These are phyloP conservation scores for Sycophila sp. DNA, from an alignment of 1,140 invertebrate genomes.

Conservation along the genomic window DNA sequence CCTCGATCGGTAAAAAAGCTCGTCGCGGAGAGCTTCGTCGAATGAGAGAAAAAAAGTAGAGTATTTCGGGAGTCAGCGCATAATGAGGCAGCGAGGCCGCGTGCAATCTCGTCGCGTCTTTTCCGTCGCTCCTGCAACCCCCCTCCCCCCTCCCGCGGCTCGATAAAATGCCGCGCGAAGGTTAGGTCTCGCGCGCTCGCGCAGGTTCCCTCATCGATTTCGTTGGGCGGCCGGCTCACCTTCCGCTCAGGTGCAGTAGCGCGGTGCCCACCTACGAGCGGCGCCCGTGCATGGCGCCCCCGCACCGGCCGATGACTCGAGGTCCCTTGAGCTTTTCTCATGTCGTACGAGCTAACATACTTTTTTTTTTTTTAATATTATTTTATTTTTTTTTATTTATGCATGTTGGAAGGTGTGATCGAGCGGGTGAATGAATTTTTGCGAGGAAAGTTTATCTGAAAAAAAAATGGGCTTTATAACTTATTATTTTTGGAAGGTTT, in stretches of 20 bases:
- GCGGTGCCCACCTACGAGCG: constrained; percentile 43
- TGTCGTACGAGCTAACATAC: too few relatives aligned
- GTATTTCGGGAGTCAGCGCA: background rate
- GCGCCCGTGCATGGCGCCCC: constrained; percentile 15
- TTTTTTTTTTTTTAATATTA: too few relatives aligned
- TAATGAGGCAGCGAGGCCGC: background rate
- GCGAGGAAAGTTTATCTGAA: too few relatives aligned
- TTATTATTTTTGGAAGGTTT: too few relatives aligned
- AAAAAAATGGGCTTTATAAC: too few relatives aligned
- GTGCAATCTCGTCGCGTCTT: background rate
- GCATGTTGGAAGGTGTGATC: too few relatives aligned
- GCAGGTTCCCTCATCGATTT: constrained; percentile 51
- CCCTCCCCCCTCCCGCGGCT: too few relatives aligned
- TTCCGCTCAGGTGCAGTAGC: constrained; percentile 42
- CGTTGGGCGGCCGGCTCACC: constrained; percentile 33
- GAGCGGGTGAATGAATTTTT: too few relatives aligned
- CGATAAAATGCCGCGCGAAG: constrained; percentile 43
- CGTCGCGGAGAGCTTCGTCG: too few relatives aligned
- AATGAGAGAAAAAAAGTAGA: background rate
- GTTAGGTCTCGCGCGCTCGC: constrained; percentile 41
- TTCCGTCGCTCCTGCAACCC: constrained; percentile 4
- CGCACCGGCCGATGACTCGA: too few relatives aligned
- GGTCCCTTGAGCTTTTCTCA: too few relatives aligned
- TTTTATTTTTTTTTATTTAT: too few relatives aligned
- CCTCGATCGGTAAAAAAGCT: background rate